These are phyloP conservation scores for Cosmopolites sordidus DNA, from an alignment of 2,888 invertebrate genomes.

Conservation along the genomic window DNA sequence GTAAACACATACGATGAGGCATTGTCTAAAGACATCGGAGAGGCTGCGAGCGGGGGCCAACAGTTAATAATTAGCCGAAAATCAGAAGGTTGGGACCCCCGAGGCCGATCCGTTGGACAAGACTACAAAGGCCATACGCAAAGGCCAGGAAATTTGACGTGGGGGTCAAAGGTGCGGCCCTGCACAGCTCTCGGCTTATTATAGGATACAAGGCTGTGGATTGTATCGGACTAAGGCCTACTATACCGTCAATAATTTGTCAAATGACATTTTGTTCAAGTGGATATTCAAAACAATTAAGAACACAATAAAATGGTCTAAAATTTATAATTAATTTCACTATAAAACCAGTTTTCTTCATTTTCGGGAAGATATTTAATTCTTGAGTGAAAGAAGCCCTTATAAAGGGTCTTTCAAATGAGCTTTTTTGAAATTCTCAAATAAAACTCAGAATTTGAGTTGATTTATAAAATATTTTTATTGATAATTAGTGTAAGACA, in stretches of 20 bases:
- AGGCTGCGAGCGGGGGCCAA: constrained; percentile 22
- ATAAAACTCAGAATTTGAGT: too few species aligned
- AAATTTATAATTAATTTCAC: too few species aligned
- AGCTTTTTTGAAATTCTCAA: too few species aligned
- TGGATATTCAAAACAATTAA: too few species aligned
- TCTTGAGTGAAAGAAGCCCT: too few species aligned
- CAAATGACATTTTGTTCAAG: too few species aligned
- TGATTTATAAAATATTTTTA: too few species aligned
- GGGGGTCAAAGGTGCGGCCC: constrained; percentile 41
- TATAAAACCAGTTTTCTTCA: too few species aligned
- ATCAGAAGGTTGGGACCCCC: constrained; percentile 38
- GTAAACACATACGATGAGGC: constrained; percentile 24
- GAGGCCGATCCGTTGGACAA: constrained; percentile 35
- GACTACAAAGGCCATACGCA: constrained; percentile 41
- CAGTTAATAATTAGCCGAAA: constrained; percentile 40
- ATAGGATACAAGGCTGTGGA: neutral
- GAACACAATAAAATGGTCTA: too few species aligned
- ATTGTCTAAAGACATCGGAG: constrained; percentile 26
- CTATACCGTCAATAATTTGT: neutral
- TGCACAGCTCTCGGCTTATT: neutral
- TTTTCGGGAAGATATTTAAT: too few species aligned
- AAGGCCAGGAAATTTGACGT: constrained; percentile 48
- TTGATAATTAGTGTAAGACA: too few species aligned
- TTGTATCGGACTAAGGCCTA: constrained; percentile 2
- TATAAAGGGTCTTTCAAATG: too few species aligned